A percentile compares a stretch with the other conserved stretches of the same genome.
Conservation (phyloP, 2,888 invertebrate species). For the Pseudanteris insignis region DNA sequence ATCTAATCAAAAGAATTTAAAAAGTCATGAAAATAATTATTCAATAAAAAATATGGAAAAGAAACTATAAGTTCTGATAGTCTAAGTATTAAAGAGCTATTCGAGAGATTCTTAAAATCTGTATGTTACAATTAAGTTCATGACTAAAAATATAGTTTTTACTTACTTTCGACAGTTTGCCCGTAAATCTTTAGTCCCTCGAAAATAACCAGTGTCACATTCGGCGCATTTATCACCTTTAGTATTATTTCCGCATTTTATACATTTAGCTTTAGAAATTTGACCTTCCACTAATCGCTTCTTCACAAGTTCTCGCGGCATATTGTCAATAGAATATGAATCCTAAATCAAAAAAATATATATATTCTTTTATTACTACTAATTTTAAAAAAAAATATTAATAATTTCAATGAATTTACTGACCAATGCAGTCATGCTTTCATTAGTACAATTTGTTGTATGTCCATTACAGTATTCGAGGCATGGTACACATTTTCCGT, state of each 20-base stretch:
- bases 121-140: too few species aligned
- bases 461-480: constrained; percentile 90
- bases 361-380: too few species aligned
- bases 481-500: constrained; percentile 89
- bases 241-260: constrained; percentile 84
- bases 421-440: constrained; percentile 65
- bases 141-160: not conserved
- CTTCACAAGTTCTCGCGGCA: constrained; percentile 69
- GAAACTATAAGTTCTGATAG: too few species aligned
- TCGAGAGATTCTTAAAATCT: too few species aligned
- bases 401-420: too few species aligned
- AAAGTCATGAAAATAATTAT: too few species aligned
- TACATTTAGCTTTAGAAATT: constrained; percentile 79
- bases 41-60: too few species aligned
- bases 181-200: constrained; percentile 80
- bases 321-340: constrained; percentile 61
- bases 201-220: constrained; percentile 79
- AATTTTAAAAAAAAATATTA: too few species aligned
- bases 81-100: too few species aligned
- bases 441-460: constrained; percentile 80
- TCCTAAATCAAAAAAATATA: too few species aligned
- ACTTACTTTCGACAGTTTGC: constrained; percentile 80
- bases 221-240: constrained; percentile 84
- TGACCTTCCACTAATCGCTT: constrained; percentile 76
- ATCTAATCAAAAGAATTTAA: too few species aligned